Base-by-base conservation (phyloP, 2,113 vertebrate species). In the Casuarius casuarius region DNA sequence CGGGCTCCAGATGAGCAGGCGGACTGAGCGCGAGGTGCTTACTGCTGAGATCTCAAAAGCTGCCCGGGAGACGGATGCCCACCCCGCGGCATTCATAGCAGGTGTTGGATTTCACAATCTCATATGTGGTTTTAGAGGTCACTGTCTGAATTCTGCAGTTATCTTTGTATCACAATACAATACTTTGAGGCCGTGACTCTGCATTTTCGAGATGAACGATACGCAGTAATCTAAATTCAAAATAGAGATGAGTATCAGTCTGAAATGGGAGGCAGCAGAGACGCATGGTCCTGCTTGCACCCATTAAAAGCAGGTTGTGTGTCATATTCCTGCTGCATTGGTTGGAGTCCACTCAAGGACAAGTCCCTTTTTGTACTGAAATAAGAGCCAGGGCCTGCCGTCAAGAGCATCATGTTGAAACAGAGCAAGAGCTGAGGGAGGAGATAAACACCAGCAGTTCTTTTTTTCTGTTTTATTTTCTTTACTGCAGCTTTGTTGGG, bases 61-160 rank as follows among this genome's bases (percentile, higher is more conserved):
- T 94, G 56, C 56, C 61, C 40, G 16, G 72, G 15, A 68, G 42
- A 22, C 31, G 31, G 72, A 52, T 46, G 68, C 56, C 61, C 83
- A 5, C 35, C 61, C 74, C 0, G 0, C 58, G 12, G 58, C 0
- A 0, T 70, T 87, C 59, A 2, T 9, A 76, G 67, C 84, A 72
- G 62, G 35, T 87, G 31, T 58, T 87, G 78, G 87, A 59, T 94
- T 95, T 96, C 87, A 68, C 33, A 10, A 25, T 49, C 44, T 35
- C 17, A 8, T 46, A 89, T 80, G 76, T 81, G 77, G 51, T 78
- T 91, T 91, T 58, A 51, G 73, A 81, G 90, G 71, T 68, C 59
- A 7, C 76, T 79, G 3, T 82, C 66, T 87, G 87, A 87, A 84
- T 89, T 78, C 86, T 70, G 5, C 89, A 62, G 62, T n/a, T 91